phyloP scores from a whole-genome alignment of 2,797 vertebrate species.

The Rachycentron canadum region DNA sequence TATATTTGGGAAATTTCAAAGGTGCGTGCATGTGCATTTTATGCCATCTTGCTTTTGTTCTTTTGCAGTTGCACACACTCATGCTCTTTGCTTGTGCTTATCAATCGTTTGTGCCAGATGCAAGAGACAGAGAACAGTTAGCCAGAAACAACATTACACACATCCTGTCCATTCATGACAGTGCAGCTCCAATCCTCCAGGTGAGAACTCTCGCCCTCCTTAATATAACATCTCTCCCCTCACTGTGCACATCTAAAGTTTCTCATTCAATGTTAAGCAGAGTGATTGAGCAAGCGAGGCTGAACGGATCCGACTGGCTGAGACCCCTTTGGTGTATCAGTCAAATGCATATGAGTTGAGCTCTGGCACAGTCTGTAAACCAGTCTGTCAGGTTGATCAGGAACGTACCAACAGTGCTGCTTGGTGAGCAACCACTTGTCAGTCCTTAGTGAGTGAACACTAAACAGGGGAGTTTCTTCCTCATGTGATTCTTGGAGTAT shows the following conservation, averaged over 20 bases:
- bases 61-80: background rate
- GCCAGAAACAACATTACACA: slow-evolving; percentile 96
- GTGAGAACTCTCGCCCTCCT: slow-evolving; percentile 73
- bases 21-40: slow-evolving; percentile 79
- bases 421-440: slow-evolving; percentile 27
- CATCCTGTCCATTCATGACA: slow-evolving; percentile 93
- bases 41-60: background rate
- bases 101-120: slow-evolving; percentile 84
- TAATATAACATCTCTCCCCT: background rate
- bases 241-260: background rate
- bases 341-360: background rate
- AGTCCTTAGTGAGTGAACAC: slow-evolving; percentile 32
- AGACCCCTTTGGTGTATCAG: background rate
- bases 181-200: slow-evolving; percentile 92
- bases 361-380: slow-evolving; percentile 35
- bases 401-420: slow-evolving; percentile 16
- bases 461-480: slow-evolving; percentile 20
- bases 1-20: slow-evolving; percentile 97
- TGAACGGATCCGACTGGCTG: background rate
- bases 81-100: background rate
- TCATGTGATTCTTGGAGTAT: slow-evolving; percentile 47
- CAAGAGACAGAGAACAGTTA: slow-evolving; percentile 91
- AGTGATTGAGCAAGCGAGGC: background rate
- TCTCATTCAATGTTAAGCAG: slow-evolving; percentile 1
- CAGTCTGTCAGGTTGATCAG: slow-evolving; percentile 67